Conservation (phyloP, 53 echinoderm and acorn worm species). For the Arbacia lixula region DNA sequence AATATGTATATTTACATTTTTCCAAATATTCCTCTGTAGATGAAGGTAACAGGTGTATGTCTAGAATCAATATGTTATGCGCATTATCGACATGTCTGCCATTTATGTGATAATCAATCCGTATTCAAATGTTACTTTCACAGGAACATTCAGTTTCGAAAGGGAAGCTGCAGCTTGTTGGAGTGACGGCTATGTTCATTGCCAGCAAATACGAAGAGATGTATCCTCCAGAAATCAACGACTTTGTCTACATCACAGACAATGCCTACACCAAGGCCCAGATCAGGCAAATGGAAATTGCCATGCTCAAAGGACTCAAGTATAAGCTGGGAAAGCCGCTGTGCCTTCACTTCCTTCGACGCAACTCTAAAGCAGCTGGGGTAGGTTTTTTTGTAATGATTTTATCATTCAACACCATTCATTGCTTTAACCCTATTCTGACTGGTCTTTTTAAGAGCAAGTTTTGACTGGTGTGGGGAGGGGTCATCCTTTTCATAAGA, state of each 20-base stretch:
- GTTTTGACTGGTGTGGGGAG: too few species aligned
- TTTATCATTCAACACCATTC: too few species aligned
- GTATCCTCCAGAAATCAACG: constrained; percentile 96
- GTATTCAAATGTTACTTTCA: background rate
- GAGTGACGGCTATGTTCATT: constrained; percentile 94
- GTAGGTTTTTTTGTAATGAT: constrained; percentile 45
- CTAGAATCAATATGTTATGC: too few species aligned
- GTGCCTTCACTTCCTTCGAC: constrained; percentile 91
- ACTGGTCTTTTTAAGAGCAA: too few species aligned
- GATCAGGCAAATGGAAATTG: constrained; percentile 81
- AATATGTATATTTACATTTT: too few species aligned
- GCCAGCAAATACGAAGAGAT: constrained; percentile 98
- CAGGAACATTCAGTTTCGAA: constrained; percentile 86
- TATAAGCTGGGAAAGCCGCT: constrained; percentile 88
- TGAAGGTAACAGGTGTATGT: too few species aligned
- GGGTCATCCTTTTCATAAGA: too few species aligned
- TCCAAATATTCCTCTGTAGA: too few species aligned
- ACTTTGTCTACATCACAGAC: constrained; percentile 97
- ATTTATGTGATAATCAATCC: background rate
- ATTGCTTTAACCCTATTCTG: too few species aligned
- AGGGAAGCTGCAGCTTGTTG: constrained; percentile 90
- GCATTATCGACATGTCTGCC: background rate
- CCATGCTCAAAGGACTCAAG: constrained; percentile 74
- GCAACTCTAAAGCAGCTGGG: constrained; percentile 95
- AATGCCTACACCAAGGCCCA: constrained; percentile 92